phyloP scores from a whole-genome alignment of 2,113 vertebrate species.

The Campylorhamphus procurvoides region DNA sequence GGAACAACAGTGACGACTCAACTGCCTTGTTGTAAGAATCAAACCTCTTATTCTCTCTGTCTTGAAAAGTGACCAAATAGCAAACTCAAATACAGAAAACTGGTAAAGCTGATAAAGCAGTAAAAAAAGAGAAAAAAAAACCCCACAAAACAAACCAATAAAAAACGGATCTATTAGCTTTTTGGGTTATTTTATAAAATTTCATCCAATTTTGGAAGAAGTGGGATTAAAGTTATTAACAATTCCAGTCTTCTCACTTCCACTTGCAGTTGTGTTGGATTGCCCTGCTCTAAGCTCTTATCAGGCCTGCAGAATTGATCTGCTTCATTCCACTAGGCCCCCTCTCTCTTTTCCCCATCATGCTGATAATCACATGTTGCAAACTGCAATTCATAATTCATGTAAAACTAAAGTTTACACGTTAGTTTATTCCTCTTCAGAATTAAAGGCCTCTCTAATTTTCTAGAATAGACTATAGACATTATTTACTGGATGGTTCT shows the following conservation, averaged over 20 bases:
- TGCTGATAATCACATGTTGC: neutral
- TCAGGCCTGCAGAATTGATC: neutral
- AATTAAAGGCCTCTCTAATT: neutral
- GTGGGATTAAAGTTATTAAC: neutral
- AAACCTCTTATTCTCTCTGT: neutral
- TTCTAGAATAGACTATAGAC: neutral
- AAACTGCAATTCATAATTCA: neutral
- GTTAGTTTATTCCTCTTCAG: neutral
- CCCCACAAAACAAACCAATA: neutral
- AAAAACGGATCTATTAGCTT: neutral
- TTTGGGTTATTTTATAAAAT: neutral
- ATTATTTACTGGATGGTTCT: neutral
- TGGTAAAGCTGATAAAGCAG: neutral
- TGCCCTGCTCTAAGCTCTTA: neutral
- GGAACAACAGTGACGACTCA: neutral
- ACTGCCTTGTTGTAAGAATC: constrained; percentile 26
- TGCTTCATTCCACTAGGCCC: neutral
- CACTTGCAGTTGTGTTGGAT: neutral
- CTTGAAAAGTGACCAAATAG: neutral
- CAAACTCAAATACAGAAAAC: neutral
- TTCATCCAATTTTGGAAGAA: neutral
- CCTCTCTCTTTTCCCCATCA: neutral
- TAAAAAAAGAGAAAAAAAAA: neutral
- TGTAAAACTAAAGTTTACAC: neutral
- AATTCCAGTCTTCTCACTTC: neutral